Percentiles rank a stretch among this genome's conserved stretches.
phyloP scores from a whole-genome alignment of 2,113 vertebrate species.

The Spermophilus dauricus region DNA sequence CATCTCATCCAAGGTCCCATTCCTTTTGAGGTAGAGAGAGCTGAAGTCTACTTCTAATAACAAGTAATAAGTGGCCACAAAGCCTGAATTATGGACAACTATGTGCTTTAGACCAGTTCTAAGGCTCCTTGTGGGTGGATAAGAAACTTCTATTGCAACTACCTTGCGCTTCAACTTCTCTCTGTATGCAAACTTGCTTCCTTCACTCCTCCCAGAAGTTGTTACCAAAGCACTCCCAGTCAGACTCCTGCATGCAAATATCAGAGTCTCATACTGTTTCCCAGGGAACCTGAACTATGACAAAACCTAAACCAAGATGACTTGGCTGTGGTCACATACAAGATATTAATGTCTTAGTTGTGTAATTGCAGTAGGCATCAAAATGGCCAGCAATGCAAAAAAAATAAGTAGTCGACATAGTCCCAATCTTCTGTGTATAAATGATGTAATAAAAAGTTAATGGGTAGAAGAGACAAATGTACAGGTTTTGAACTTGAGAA shows the following conservation, averaged over 20 bases:
- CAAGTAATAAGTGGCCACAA: not conserved
- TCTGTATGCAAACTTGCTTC: not conserved
- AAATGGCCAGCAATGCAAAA: not conserved
- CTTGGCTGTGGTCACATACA: not conserved
- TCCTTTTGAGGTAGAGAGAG: not conserved
- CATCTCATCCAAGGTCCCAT: not conserved
- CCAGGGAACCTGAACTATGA: not conserved
- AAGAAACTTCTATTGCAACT: not conserved
- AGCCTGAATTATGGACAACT: not conserved
- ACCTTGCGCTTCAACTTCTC: not conserved
- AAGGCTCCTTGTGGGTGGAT: not conserved
- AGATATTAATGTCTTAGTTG: constrained; percentile 38
- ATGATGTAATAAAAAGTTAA: not conserved
- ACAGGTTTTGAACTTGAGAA: constrained; percentile 35
- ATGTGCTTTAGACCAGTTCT: not conserved
- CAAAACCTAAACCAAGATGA: constrained; percentile 54
- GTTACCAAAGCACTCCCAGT: not conserved
- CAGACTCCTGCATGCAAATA: not conserved
- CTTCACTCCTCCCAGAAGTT: not conserved
- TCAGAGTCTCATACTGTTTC: not conserved
- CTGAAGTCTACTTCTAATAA: not conserved
- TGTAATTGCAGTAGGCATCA: not conserved
- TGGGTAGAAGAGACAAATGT: not conserved
- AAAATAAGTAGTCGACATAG: constrained; percentile 8
- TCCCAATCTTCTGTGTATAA: not conserved